These are phyloP conservation scores for Eubasilissa splendida DNA, from an alignment of 2,888 invertebrate species.

Conservation along the genomic window DNA sequence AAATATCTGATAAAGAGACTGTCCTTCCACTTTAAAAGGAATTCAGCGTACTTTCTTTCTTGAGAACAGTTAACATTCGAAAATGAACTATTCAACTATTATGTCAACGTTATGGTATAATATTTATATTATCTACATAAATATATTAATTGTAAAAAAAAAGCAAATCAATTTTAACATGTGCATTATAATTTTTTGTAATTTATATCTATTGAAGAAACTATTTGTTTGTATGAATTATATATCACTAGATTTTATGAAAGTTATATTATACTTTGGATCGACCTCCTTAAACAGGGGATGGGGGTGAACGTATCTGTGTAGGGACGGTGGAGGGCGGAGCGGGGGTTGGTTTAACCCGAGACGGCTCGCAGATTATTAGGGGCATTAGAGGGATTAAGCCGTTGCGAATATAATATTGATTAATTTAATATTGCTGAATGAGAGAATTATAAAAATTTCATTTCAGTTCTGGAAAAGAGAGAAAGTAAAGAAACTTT, in stretches of 20 bases:
- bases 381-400: slow-evolving; percentile 53
- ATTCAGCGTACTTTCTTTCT: no score
- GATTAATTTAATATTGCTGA: slow-evolving; percentile 51
- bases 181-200: neutral
- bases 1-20: no score
- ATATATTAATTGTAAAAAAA: no score
- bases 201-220: neutral
- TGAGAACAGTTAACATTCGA: no score
- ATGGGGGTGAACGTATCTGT: slow-evolving; percentile 2
- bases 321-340: neutral
- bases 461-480: neutral
- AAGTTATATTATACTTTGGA: no score
- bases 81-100: no score
- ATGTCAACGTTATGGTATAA: no score
- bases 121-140: no score
- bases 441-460: neutral
- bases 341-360: slow-evolving; percentile 51
- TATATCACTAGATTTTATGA: no score
- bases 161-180: no score
- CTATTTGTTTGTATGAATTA: no score
- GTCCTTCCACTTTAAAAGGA: no score
- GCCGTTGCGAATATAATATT: slow-evolving; percentile 53
- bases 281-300: neutral
- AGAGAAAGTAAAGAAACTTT: slow-evolving; percentile 5
- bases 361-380: slow-evolving; percentile 56